These are phyloP conservation scores for Puma concolor DNA, from an alignment of 2,113 vertebrate species.

Conservation along the genomic window DNA sequence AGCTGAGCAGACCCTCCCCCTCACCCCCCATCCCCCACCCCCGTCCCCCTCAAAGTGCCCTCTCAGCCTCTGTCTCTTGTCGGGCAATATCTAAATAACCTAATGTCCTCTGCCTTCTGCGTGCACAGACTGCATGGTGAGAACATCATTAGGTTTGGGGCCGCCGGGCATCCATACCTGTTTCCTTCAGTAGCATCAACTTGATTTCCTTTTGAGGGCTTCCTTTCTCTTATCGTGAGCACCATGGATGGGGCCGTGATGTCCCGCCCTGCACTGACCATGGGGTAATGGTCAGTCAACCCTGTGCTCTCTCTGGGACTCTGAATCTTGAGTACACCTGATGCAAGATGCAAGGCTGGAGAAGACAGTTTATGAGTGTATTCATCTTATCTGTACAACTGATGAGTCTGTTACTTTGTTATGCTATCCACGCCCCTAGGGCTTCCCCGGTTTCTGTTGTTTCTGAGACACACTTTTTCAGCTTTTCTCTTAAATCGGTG, in stretches of 20 bases:
- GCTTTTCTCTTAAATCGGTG: neutral
- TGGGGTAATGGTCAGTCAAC: too few relatives aligned
- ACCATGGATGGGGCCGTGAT: rapidly evolving
- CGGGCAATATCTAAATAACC: neutral
- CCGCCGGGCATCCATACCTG: neutral
- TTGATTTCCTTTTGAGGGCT: neutral
- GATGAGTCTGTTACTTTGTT: neutral
- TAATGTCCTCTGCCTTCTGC: neutral
- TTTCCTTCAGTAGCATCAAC: neutral
- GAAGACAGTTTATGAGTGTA: neutral
- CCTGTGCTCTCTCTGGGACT: neutral
- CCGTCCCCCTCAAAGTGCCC: too few relatives aligned
- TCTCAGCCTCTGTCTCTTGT: neutral
- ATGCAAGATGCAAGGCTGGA: too few relatives aligned
- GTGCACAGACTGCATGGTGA: too few relatives aligned
- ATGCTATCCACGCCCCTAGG: neutral
- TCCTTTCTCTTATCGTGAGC: neutral
- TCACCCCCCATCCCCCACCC: neutral
- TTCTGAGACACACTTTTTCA: neutral
- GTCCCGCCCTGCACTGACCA: too few relatives aligned
- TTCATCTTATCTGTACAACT: neutral
- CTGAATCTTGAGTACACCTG: neutral
- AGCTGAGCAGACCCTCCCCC: neutral
- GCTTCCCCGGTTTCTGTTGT: neutral
- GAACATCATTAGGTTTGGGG: too few relatives aligned